Percentiles rank a stretch among this genome's conserved stretches.
These are phyloP conservation scores for Magallana ariakensis DNA, from an alignment of 1,140 invertebrate species.

Conservation along the genomic window DNA sequence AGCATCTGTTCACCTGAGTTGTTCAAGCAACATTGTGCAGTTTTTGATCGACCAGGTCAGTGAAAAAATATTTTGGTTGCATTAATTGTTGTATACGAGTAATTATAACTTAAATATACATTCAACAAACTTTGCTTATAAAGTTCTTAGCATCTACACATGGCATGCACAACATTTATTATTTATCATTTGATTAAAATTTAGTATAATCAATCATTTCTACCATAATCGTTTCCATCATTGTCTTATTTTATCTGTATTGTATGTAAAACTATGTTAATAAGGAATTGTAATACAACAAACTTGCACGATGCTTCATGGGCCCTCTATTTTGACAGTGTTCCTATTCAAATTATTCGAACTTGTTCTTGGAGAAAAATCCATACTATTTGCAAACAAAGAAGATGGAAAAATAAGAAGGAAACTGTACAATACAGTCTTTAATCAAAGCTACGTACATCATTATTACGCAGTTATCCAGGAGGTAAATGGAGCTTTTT, in stretches of 20 bases:
- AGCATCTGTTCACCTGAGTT: conserved; percentile 76
- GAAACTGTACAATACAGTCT: conserved; percentile 53
- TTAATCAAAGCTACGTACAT: neutral
- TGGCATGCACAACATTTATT: no score
- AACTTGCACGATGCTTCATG: no score
- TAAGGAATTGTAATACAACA: no score
- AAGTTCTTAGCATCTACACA: no score
- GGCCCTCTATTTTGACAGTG: conserved; percentile 39
- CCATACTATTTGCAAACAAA: conserved; percentile 65
- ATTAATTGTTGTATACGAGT: no score
- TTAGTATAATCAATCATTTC: no score
- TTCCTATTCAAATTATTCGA: conserved; percentile 57
- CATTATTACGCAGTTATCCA: neutral
- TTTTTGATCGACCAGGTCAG: conserved; percentile 79
- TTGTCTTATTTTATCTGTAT: no score
- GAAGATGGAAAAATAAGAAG: conserved; percentile 56
- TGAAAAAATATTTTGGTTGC: neutral
- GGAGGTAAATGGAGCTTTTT: neutral
- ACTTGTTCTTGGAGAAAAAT: conserved; percentile 56
- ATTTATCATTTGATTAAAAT: no score
- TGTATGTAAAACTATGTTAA: no score
- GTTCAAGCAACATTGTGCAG: conserved; percentile 72
- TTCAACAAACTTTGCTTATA: no score
- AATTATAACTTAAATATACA: no score
- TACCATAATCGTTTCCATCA: no score